Evolutionary conservation across 2,888 invertebrate species (phyloP).

Genomic region (Eulithis prunata): DNA sequence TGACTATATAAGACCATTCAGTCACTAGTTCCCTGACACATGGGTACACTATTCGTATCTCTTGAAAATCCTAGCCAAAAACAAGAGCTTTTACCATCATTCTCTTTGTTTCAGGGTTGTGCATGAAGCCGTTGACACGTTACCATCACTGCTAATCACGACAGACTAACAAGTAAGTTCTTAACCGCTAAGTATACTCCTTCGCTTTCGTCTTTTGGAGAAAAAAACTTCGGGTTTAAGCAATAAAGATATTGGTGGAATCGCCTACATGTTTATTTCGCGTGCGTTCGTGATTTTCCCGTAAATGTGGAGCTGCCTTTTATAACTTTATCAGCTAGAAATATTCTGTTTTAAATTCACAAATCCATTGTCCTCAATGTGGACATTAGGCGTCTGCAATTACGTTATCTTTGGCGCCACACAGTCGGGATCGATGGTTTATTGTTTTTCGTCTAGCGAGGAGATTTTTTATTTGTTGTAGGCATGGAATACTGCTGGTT

Average conservation of each 20-base stretch:
- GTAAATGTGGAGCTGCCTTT: too few relatives aligned
- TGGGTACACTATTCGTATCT: too few relatives aligned
- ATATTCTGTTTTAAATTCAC: not conserved
- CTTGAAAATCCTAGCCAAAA: too few relatives aligned
- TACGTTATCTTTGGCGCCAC: constrained; percentile 22
- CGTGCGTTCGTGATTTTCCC: too few relatives aligned
- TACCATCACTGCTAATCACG: constrained; percentile 41
- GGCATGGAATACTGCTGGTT: not conserved
- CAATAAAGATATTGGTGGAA: too few relatives aligned
- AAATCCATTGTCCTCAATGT: constrained; percentile 5
- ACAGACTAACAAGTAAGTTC: constrained; percentile 51
- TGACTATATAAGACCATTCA: too few relatives aligned
- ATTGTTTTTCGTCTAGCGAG: constrained; percentile 21
- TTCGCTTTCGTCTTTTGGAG: too few relatives aligned
- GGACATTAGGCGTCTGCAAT: not conserved
- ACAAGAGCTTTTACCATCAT: not conserved
- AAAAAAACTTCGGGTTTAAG: too few relatives aligned
- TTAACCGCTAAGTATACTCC: too few relatives aligned
- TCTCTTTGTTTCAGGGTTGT: constrained; percentile 52
- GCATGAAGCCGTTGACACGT: constrained; percentile 53
- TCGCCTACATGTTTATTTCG: too few relatives aligned
- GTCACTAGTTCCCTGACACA: too few relatives aligned
- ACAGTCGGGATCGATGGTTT: constrained; percentile 21
- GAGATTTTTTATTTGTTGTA: constrained; percentile 3
- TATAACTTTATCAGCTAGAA: not conserved